These are phyloP conservation scores for Tetrao urogallus DNA, from an alignment of 2,113 vertebrate species.

Conservation along the genomic window DNA sequence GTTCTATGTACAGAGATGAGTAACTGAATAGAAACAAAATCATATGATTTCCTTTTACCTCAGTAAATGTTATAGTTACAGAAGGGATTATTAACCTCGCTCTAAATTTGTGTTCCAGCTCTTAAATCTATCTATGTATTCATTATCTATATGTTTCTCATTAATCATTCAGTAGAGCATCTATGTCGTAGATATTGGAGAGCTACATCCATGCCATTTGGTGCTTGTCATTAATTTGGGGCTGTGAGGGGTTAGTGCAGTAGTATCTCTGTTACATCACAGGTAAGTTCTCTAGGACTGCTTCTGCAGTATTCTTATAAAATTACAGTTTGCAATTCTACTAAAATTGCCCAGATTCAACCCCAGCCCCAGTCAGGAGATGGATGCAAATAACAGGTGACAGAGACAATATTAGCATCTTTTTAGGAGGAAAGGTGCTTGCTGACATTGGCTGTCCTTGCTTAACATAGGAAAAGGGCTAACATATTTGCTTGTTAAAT, in stretches of 20 bases:
- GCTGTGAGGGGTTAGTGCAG: neutral
- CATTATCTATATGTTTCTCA: constrained; percentile 11
- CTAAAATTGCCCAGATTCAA: neutral
- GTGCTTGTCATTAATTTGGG: constrained; percentile 19
- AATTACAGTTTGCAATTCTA: neutral
- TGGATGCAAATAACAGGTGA: rapidly evolving
- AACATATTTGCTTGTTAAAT: neutral
- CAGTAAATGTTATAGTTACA: neutral
- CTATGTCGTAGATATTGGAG: neutral
- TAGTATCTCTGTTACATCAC: neutral
- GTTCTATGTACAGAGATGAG: neutral
- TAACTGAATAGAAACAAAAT: neutral
- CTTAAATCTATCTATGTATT: constrained; percentile 27
- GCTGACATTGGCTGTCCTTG: neutral
- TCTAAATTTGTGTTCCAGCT: constrained; percentile 25
- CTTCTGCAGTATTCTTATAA: neutral
- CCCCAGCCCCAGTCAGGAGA: neutral
- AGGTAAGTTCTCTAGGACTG: neutral
- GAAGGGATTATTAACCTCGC: constrained; percentile 11
- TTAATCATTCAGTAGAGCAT: neutral
- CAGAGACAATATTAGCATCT: neutral
- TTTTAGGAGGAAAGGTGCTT: neutral
- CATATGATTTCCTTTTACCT: neutral
- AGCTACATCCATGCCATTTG: neutral
- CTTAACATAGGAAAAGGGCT: neutral